Percentiles rank a stretch among this genome's conserved stretches.
These are phyloP conservation scores for Cantharis rustica DNA, from an alignment of 2,888 invertebrate genomes.

Conservation along the genomic window DNA sequence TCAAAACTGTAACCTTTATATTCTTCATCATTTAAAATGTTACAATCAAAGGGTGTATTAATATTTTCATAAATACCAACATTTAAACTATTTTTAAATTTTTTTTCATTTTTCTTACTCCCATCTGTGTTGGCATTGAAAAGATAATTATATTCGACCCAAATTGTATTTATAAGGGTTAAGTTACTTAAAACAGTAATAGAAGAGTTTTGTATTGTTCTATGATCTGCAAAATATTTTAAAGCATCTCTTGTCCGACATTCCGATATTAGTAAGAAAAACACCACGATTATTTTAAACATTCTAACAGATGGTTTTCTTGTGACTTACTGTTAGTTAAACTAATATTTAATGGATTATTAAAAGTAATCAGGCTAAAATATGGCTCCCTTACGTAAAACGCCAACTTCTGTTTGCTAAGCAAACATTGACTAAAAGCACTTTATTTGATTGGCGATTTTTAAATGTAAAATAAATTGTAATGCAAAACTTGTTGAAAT, in stretches of 20 bases:
- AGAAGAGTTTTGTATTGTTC: conserved; percentile 4
- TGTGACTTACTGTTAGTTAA: not conserved
- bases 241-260: conserved; percentile 2
- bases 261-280: not conserved
- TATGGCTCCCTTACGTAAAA: not conserved
- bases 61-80: conserved; percentile 14
- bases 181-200: conserved; percentile 2
- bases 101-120: not conserved
- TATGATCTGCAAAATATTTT: conserved; percentile 8
- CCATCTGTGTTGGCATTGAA: not conserved
- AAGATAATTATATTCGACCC: conserved; percentile 16
- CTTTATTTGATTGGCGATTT: not conserved
- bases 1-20: conserved; percentile 9
- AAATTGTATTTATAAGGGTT: not conserved
- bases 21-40: not conserved
- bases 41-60: conserved; percentile 14
- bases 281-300: not conserved
- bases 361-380: not conserved
- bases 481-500: not conserved
- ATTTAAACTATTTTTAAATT: not conserved
- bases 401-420: not conserved
- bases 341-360: not conserved
- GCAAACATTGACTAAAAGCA: not conserved
- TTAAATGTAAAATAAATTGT: not conserved
- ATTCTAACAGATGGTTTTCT: not conserved